phyloP scores from a whole-genome alignment of 2,113 vertebrate species.

The Phalacrocorax pelagicus region DNA sequence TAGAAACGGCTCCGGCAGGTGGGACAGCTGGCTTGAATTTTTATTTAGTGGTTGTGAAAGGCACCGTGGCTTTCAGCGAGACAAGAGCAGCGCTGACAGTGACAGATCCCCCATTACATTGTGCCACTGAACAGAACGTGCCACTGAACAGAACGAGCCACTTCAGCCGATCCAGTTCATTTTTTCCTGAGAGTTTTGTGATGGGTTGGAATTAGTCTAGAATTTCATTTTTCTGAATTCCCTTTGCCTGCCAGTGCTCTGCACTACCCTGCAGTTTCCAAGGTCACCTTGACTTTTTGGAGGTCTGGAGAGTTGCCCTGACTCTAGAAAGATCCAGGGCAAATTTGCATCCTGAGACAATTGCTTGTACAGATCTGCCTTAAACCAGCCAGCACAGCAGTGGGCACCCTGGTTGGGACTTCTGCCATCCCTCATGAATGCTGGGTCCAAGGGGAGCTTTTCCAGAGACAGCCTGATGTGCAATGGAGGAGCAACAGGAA shows the following conservation, averaged over 20 bases:
- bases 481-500: not conserved
- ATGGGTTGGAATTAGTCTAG: not conserved
- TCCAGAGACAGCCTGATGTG: not conserved
- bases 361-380: not conserved
- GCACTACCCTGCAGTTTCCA: not conserved
- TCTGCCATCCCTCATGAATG: not conserved
- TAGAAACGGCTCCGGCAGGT: not conserved
- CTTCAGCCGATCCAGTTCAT: not conserved
- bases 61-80: slow-evolving; percentile 4
- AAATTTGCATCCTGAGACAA: not conserved
- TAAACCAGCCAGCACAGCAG: not conserved
- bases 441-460: not conserved
- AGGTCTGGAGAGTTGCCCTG: not conserved
- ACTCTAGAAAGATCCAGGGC: not conserved
- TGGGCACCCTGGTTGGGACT: not conserved
- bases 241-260: not conserved
- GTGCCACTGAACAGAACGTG: slow-evolving; percentile 25
- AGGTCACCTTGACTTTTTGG: not conserved
- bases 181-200: slow-evolving; percentile 5
- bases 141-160: slow-evolving; percentile 9
- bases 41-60: slow-evolving; percentile 28
- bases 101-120: slow-evolving; percentile 39
- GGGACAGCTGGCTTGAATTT: slow-evolving; percentile 13
- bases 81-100: slow-evolving; percentile 42
- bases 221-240: not conserved